Percentiles rank a stretch among this genome's conserved stretches.
Conservation (phyloP, 2,888 invertebrate genomes). For the Itoplectis maculator region DNA sequence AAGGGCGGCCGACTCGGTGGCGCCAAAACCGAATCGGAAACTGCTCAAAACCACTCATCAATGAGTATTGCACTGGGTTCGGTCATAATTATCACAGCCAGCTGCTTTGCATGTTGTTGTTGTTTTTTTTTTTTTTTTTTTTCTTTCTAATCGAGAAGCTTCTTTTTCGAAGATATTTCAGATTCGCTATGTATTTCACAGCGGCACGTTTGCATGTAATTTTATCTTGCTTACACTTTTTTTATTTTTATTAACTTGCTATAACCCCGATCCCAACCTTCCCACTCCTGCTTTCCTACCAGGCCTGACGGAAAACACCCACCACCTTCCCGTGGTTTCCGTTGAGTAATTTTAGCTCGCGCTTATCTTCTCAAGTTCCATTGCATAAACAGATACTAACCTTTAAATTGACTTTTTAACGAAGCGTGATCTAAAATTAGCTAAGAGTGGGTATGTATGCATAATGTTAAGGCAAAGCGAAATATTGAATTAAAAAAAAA, state of each 20-base stretch:
- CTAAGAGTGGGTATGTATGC: too few species aligned
- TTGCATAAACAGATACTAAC: too few species aligned
- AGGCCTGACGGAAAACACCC: too few species aligned
- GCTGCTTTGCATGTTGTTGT: slow-evolving; percentile 8
- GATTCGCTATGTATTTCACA: neutral
- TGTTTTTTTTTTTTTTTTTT: slow-evolving; percentile 7
- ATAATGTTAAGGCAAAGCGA: too few species aligned
- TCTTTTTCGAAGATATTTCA: neutral
- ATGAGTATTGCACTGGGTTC: neutral
- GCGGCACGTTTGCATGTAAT: neutral
- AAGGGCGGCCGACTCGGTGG: neutral
- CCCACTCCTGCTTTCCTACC: neutral
- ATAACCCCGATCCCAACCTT: slow-evolving; percentile 1
- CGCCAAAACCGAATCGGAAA: neutral
- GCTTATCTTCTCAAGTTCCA: too few species aligned
- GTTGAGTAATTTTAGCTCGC: too few species aligned
- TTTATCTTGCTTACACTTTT: neutral
- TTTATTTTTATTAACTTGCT: neutral
- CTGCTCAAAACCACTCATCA: slow-evolving; percentile 10
- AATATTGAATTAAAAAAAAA: too few species aligned
- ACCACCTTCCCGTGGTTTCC: too few species aligned
- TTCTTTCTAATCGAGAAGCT: neutral
- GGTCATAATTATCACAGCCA: neutral
- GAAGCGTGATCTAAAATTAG: too few species aligned
- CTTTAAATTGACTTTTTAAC: too few species aligned